Base-by-base conservation (phyloP, 2,797 vertebrate species). In the Phaenicophaeus curvirostris region DNA sequence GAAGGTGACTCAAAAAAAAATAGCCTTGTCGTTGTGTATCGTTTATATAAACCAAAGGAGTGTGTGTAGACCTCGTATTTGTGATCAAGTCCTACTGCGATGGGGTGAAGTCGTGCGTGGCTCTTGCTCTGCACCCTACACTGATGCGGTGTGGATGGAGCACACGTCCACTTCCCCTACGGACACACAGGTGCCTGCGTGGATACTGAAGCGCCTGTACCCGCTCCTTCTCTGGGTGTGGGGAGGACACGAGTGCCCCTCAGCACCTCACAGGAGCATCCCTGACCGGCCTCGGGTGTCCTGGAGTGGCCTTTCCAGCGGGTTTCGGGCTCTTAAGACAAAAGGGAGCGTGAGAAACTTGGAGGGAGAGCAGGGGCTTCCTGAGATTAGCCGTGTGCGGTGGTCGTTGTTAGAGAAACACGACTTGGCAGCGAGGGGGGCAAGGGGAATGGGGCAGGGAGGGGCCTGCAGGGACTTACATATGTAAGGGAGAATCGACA, bases 341-440 rank as follows among this genome's bases (percentile, higher is more conserved):
- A 89, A 90, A 77, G 67, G 73, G 85, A 94, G 73, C 74, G 87
- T 92, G 93, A 89, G 92, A 95, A 95, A 90, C 69, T 85, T 12
- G 41, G 28, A 59, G 20, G n/a, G n/a, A n/a, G n/a, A n/a, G n/a
- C n/a, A n/a, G n/a, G 37, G 39, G 54, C 15, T 39, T 39, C 39
- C 39, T 39, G 11, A 2, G 73, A 23, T 54, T 13, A 79, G 21
- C 55, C 31, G 76, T 15, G 51, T 75, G 86, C 8, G n/a, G 67
- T 8, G 72, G 4, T 68, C 17, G 85, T 35, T 35, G 67, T 39
- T 46, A 65, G 33, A 59, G 85, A 67, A 85, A 76, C 65, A 19
- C 31, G 72, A 77, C 57, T n/a, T 19, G 85, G 73, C 85, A 55
- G 94, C 35, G 33, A 39, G 37, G 50, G 54, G 74, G 58, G 57